These are phyloP conservation scores for Propithecus perrieri DNA, from an alignment of 2,797 vertebrate genomes.

Conservation along the genomic window DNA sequence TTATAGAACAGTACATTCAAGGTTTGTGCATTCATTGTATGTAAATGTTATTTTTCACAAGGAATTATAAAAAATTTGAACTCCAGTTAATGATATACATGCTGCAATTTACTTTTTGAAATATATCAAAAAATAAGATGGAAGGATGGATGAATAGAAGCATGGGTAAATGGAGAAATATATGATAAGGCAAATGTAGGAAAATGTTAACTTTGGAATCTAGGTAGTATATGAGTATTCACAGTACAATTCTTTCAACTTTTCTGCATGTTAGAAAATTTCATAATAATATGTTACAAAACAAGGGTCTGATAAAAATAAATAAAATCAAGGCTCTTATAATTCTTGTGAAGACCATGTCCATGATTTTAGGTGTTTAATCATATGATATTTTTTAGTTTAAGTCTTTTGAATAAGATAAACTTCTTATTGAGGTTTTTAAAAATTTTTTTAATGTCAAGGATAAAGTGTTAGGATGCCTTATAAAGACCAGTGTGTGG, in stretches of 20 bases:
- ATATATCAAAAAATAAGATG: neutral
- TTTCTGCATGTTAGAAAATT: neutral
- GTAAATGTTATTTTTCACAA: neutral
- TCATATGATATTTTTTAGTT: neutral
- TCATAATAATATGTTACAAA: neutral
- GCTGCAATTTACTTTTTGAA: slow-evolving; percentile 35
- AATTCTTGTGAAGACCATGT: neutral
- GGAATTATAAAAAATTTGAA: neutral
- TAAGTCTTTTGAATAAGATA: neutral
- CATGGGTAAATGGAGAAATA: neutral
- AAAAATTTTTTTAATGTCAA: neutral
- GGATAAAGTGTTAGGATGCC: neutral
- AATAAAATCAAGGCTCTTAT: neutral
- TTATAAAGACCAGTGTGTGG: neutral
- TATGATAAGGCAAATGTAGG: neutral
- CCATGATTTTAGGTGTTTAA: neutral
- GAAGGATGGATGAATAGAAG: neutral
- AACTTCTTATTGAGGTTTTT: neutral
- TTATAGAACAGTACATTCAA: neutral
- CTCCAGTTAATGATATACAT: neutral
- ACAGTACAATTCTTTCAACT: neutral
- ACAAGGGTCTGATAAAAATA: neutral
- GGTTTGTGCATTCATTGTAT: neutral
- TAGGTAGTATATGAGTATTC: neutral
- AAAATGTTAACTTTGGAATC: neutral